Evolutionary conservation across 2,888 invertebrate genomes (phyloP), one percentile per base, ranked within the genome.

Genomic region (Agrochola litura): DNA sequence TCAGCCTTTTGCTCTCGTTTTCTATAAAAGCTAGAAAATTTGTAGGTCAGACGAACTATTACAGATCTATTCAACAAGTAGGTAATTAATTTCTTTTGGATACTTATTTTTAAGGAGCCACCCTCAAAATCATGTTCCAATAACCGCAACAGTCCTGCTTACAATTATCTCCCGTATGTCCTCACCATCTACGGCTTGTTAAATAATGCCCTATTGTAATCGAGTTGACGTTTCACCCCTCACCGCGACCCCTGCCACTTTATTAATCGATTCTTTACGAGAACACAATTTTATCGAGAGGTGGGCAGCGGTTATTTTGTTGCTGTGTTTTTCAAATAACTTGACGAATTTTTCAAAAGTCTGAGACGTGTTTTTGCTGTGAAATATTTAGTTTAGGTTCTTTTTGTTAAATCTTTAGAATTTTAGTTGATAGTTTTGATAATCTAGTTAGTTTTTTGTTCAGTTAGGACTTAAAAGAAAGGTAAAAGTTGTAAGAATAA

Each of bases 191-290:
- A 78, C 71, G 66, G 66, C 76, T 80, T 87, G 88, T 89, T 91
- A 91, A 91, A 90, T 91, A 90, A 91, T 91, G 85, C 89, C 84
- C 85, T 81, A 84, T 90, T 91, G 89, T 91, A 90, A 91, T 86
- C 86, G 88, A 87, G 89, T 88, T 90, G 91, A 91, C 90, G 88
- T 89, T 89, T 78, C 87, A 90, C 89, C 89, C 88, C 84, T 88
- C 90, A 86, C 82, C 75, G 76, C 82, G 81, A 85, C 89, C 90
- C 85, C 84, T 10, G 81, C 71, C 84, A 80, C 71, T 86, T 87
- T 91, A 90, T 91, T 90, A 91, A 91, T 91, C 89, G 91, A 89
- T 89, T 84, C 84, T 84, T 79, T 82, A 85, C 69, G 63, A 76
- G 73, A 82, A 76, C 71, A 72, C 76, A 74, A 73, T 80, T 75